phyloP scores from a whole-genome alignment of 2,888 invertebrate species.

The Conops quadrifasciatus region DNA sequence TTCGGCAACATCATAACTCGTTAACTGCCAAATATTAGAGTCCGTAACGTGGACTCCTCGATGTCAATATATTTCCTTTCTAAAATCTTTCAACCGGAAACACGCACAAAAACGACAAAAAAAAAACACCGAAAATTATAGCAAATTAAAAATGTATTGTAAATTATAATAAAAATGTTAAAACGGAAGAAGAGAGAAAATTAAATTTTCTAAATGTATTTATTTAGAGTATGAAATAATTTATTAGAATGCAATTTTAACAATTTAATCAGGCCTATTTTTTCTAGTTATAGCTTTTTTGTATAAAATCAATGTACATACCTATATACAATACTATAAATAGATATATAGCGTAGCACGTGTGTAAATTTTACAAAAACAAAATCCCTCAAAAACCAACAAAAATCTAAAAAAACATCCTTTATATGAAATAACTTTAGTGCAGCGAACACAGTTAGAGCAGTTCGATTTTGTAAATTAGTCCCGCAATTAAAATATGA shows the following conservation, averaged over 20 bases:
- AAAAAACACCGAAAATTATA: no score
- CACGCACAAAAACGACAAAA: no score
- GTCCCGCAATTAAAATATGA: not conserved
- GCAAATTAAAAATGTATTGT: slow-evolving; percentile 26
- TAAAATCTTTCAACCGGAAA: no score
- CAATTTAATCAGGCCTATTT: slow-evolving; percentile 25
- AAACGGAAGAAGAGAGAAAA: slow-evolving; percentile 5
- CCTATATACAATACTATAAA: no score
- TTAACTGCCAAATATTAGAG: no score
- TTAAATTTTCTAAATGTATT: not conserved
- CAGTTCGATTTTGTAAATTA: no score
- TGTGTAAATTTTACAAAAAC: slow-evolving; percentile 1
- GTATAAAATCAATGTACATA: slow-evolving; percentile 9
- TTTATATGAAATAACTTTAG: slow-evolving; percentile 2
- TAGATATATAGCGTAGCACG: not conserved
- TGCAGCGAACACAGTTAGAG: no score
- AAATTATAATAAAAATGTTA: slow-evolving; percentile 40
- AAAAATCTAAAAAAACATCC: not conserved
- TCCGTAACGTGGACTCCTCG: no score
- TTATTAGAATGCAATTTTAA: slow-evolving; percentile 36
- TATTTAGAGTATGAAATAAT: slow-evolving; percentile 22
- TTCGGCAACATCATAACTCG: no score
- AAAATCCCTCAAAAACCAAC: not conserved
- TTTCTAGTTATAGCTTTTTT: slow-evolving; percentile 4
- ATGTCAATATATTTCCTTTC: no score